A percentile compares a stretch with the other conserved stretches of the same genome.
Conservation (phyloP, 2,113 vertebrate species). For the Dinomys branickii region DNA sequence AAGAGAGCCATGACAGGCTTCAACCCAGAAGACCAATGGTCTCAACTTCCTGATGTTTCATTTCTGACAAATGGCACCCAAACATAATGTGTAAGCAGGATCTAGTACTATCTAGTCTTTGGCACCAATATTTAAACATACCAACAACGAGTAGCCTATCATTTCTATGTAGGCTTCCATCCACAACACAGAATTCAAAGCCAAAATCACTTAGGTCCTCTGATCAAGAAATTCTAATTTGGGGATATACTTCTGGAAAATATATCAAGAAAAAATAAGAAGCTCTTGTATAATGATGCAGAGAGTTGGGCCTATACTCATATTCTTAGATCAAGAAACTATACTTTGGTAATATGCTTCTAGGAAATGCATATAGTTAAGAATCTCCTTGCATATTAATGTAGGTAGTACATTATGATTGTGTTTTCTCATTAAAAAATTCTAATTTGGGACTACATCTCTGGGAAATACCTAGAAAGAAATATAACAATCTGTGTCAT, state of each 20-base stretch:
- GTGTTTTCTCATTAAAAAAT: constrained; percentile 10
- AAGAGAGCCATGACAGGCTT: not conserved
- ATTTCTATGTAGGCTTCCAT: not conserved
- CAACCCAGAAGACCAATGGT: not conserved
- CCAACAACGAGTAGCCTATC: not conserved
- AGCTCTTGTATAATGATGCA: not conserved
- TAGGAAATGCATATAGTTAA: not conserved
- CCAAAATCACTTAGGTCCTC: not conserved
- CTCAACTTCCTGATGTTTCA: not conserved
- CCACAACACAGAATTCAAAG: constrained; percentile 18
- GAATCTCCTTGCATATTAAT: not conserved
- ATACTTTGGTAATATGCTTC: not conserved
- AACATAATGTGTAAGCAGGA: not conserved
- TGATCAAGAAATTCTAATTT: constrained; percentile 22
- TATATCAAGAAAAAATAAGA: not conserved
- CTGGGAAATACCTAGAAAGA: constrained; percentile 13
- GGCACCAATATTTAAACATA: not conserved
- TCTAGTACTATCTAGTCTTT: not conserved
- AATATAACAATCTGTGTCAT: not conserved
- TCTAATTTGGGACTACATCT: not conserved
- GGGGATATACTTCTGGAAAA: not conserved
- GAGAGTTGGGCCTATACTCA: not conserved
- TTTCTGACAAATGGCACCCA: not conserved
- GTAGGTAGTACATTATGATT: not conserved
- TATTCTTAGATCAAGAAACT: not conserved